Evolutionary conservation across 2,113 vertebrate genomes (phyloP).

Genomic region (Callipepla californica): DNA sequence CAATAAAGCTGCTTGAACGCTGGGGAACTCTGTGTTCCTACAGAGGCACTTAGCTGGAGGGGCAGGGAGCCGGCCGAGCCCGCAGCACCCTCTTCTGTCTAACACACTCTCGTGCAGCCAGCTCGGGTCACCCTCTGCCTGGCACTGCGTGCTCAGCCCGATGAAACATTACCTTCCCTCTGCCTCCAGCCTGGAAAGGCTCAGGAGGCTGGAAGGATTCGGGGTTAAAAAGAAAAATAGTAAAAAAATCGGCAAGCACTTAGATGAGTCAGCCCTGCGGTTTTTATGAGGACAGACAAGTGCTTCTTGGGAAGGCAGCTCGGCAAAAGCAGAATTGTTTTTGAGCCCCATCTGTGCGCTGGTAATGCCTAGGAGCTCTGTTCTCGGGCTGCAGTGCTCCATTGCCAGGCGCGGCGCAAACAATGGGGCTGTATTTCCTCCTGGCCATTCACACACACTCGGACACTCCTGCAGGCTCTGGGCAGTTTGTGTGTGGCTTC

Average conservation of each 20-base stretch:
- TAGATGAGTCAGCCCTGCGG: neutral
- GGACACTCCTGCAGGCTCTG: neutral
- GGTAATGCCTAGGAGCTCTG: neutral
- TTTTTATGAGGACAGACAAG: neutral
- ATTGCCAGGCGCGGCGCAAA: neutral
- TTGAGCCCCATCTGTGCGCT: neutral
- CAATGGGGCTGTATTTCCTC: slow-evolving; percentile 30
- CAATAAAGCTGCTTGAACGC: neutral
- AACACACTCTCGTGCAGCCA: neutral
- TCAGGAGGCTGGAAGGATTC: neutral
- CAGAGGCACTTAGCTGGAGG: neutral
- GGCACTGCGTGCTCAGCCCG: fast-evolving
- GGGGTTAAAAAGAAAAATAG: neutral
- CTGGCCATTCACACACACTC: neutral
- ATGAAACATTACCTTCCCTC: neutral
- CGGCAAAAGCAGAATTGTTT: neutral
- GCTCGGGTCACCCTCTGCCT: neutral
- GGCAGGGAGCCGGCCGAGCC: neutral
- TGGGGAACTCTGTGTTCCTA: slow-evolving; percentile 14
- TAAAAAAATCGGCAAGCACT: neutral
- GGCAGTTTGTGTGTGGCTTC: neutral
- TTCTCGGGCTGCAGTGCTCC: neutral
- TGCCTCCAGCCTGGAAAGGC: neutral
- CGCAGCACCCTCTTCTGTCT: slow-evolving; percentile 72
- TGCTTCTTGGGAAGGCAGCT: neutral